Percentiles rank a stretch among this genome's conserved stretches.
phyloP scores from a whole-genome alignment of 2,888 invertebrate genomes.

The Resseliella maxima region DNA sequence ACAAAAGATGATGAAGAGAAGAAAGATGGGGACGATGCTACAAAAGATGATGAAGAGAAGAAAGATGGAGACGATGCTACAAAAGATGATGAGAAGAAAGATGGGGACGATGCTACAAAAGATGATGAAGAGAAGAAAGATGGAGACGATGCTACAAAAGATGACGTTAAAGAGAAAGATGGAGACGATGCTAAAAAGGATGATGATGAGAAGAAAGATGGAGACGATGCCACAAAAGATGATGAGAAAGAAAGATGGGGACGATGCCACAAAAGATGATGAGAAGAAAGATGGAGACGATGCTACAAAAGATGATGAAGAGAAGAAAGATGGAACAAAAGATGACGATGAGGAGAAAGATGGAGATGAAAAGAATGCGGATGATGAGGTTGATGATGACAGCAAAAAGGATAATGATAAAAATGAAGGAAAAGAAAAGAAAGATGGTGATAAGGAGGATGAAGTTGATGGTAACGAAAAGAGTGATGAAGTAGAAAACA shows the following conservation, averaged over 20 bases:
- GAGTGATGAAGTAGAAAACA: constrained; percentile 52
- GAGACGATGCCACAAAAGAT: neutral
- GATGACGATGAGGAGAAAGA: constrained; percentile 15
- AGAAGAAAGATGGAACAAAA: constrained; percentile 63
- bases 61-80: constrained; percentile 64
- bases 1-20: constrained; percentile 61
- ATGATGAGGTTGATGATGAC: constrained; percentile 54
- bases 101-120: neutral
- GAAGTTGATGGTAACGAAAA: constrained; percentile 59
- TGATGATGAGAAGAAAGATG: constrained; percentile 64
- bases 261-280: constrained; percentile 63
- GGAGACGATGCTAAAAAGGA: constrained; percentile 62
- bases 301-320: constrained; percentile 64
- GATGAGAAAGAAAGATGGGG: constrained; percentile 42
- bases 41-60: constrained; percentile 58
- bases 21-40: constrained; percentile 61
- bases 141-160: constrained; percentile 61
- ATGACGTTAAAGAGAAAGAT: constrained; percentile 58
- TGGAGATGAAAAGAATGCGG: neutral
- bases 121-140: constrained; percentile 66
- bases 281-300: constrained; percentile 63
- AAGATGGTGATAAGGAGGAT: constrained; percentile 63
- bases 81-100: constrained; percentile 63
- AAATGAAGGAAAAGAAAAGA: constrained; percentile 62
- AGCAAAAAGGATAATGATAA: constrained; percentile 58